Base-by-base conservation (phyloP, 2,113 vertebrate species). In the Mus spicilegus region DNA sequence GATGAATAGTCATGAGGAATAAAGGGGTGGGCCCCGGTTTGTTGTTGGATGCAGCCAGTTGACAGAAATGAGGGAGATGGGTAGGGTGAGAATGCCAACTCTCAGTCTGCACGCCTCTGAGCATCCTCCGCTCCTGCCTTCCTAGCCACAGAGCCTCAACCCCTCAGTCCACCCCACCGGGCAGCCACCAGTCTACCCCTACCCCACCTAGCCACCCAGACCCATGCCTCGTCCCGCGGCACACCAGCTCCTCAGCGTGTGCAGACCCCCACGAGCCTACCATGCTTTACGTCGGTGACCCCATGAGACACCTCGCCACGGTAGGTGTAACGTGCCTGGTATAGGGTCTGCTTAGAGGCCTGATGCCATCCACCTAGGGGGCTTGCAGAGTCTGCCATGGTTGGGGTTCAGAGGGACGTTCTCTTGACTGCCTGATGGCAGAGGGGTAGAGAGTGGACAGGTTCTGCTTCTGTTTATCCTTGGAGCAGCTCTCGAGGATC, bases 1-100 rank as follows among this genome's bases (percentile, higher is more conserved):
- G 98, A 99, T 99, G 99, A 99, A 99, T 99, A 99, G 98, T 99
- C 99, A 99, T 99, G 99, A 99, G 99, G 98, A 98, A 98, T 97
- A 96, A 98, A 98, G 98, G 97, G 98, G 98, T 98, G 99, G 98
- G 99, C 98, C 69, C 91, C 51, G 97, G 98, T 99, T 99, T 99
- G 99, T 99, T 99, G 99, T 99, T 99, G 98, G 99, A 99, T 99
- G 99, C 99, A 98, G 98, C 97, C 89, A 98, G 98, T 98, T 99
- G 99, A 98, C 99, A 99, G 99, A 98, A 99, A 98, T 98, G 95
- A 98, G 98, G 98, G 97, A 98, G 98, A 97, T 97, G 98, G 98
- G 76, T 97, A 98, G 97, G 93, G 98, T 95, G 96, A 97, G 96
- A 92, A 97, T 97, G 98, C 98, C 98, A 97, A 90, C 94, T 87